phyloP scores from a whole-genome alignment of 2,113 vertebrate genomes.

The Heterotilapia buettikoferi region DNA sequence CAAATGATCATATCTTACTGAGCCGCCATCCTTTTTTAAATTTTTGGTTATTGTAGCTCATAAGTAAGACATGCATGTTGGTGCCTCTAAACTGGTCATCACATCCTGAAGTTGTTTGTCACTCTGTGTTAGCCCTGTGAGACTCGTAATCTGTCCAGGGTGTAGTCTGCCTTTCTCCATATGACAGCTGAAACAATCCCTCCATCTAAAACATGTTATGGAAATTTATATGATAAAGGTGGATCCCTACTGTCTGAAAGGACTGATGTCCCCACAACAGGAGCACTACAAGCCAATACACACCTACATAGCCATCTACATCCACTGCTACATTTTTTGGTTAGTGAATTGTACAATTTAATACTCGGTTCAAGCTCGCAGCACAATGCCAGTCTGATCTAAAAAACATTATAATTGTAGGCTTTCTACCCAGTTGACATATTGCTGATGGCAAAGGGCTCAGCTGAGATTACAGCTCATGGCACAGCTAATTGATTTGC shows the following conservation, averaged over 20 bases:
- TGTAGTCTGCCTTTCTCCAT: background rate
- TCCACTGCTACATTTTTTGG: background rate
- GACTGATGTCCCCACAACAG: background rate
- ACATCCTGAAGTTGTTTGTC: background rate
- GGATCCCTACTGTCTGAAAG: background rate
- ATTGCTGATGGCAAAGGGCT: constrained; percentile 12
- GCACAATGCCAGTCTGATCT: background rate
- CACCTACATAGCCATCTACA: background rate
- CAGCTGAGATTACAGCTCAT: constrained; percentile 10
- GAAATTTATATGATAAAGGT: background rate
- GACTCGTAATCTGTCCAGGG: background rate
- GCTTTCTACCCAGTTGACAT: constrained; percentile 6
- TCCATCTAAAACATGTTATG: background rate
- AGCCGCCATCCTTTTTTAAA: rapidly evolving
- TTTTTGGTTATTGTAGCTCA: background rate
- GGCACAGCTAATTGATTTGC: constrained; percentile 14
- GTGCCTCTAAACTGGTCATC: background rate
- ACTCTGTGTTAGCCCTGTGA: background rate
- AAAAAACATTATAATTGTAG: background rate
- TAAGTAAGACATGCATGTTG: background rate
- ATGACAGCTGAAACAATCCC: background rate
- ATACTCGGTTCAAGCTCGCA: background rate
- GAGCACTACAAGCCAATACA: background rate
- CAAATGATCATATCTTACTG: background rate
- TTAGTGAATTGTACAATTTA: background rate